Percentiles rank a stretch among this genome's conserved stretches.
phyloP scores from a whole-genome alignment of 2,797 vertebrate species.

The Falco peregrinus region DNA sequence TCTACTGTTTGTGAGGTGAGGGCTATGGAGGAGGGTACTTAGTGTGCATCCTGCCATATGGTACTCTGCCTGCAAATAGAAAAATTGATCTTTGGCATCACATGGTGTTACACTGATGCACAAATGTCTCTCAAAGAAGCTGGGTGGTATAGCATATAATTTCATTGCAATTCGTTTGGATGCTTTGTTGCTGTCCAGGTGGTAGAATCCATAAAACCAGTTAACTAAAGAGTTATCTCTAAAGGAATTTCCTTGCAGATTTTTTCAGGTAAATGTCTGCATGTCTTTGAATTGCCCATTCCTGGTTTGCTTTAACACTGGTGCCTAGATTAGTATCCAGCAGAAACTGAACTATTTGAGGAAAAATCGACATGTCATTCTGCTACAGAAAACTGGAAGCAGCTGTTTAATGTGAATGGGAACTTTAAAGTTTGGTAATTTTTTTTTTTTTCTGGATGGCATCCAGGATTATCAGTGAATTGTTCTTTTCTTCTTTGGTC shows the following conservation, averaged over 20 bases:
- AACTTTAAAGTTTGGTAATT: neutral
- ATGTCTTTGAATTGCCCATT: neutral
- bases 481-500: neutral
- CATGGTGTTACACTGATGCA: neutral
- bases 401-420: neutral
- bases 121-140: neutral
- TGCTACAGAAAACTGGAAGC: neutral
- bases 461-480: neutral
- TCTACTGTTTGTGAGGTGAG: neutral
- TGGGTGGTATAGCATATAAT: neutral
- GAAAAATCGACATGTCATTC: neutral
- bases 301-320: neutral
- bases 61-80: slow-evolving; percentile 11
- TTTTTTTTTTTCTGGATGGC: neutral
- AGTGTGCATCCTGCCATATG: neutral
- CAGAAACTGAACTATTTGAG: neutral
- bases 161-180: neutral
- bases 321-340: neutral
- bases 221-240: neutral
- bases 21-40: neutral
- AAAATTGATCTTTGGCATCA: slow-evolving; percentile 29
- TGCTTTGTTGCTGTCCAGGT: neutral
- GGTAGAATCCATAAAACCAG: neutral
- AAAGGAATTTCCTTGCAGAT: neutral
- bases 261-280: neutral